These are phyloP conservation scores for Echiichthys vipera DNA, from an alignment of 2,797 vertebrate genomes.

Conservation along the genomic window DNA sequence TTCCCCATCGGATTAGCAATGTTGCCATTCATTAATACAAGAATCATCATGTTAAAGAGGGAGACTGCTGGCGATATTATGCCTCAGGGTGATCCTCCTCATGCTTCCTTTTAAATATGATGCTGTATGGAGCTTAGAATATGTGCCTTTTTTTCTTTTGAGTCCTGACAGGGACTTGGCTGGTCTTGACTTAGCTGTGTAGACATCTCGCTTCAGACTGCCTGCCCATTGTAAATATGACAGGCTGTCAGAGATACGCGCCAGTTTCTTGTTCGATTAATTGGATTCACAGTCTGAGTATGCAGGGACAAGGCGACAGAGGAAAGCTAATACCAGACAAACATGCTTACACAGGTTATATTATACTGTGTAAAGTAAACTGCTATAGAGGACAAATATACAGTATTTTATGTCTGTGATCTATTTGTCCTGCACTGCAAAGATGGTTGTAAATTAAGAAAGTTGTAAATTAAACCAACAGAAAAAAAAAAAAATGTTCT, in stretches of 20 bases:
- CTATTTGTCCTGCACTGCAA: conserved; percentile 13
- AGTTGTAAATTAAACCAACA: conserved; percentile 41
- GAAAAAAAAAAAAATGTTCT: conserved; percentile 39
- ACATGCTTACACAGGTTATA: conserved; percentile 16
- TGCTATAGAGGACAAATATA: conserved; percentile 23
- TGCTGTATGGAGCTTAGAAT: conserved; percentile 22
- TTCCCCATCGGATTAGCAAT: not conserved
- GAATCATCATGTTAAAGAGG: conserved; percentile 23
- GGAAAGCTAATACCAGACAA: conserved; percentile 52
- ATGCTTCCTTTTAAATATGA: conserved; percentile 19
- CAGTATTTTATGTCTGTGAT: conserved; percentile 39
- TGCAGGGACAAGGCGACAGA: conserved; percentile 50
- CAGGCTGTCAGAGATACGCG: conserved; percentile 59
- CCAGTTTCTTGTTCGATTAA: conserved; percentile 61
- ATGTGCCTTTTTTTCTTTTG: conserved; percentile 17
- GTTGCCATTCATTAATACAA: conserved; percentile 23
- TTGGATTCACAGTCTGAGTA: conserved; percentile 63
- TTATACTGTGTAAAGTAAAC: conserved; percentile 6
- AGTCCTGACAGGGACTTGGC: conserved; percentile 40
- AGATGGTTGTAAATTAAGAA: conserved; percentile 33
- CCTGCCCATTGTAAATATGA: conserved; percentile 61
- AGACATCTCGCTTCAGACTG: conserved; percentile 43
- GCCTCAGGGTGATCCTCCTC: conserved; percentile 30
- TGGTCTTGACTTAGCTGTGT: conserved; percentile 32
- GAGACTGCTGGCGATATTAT: conserved; percentile 33